Conservation (phyloP, 1,140 invertebrate species). For the Caenorhabditis briggsae region DNA sequence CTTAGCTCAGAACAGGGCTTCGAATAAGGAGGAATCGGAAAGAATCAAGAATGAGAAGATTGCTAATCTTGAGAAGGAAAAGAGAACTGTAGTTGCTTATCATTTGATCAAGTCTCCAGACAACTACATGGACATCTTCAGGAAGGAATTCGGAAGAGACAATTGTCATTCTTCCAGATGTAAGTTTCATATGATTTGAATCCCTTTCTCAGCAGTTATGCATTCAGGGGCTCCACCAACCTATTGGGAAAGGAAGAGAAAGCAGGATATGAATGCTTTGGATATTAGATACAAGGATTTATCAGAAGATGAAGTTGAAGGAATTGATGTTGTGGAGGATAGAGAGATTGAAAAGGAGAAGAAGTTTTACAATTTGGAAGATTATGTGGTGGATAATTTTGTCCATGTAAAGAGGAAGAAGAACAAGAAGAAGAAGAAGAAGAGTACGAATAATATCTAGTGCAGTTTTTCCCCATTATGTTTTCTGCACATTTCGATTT, state of each 20-base stretch:
- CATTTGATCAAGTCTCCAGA: conserved; percentile 29
- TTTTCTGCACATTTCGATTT: neutral
- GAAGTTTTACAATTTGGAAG: conserved; percentile 32
- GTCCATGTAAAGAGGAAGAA: conserved; percentile 14
- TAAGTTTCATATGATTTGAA: neutral
- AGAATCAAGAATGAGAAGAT: neutral
- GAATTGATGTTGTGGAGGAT: neutral
- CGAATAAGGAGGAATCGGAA: conserved; percentile 8
- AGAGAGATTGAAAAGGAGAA: neutral
- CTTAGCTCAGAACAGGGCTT: neutral
- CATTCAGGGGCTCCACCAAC: neutral
- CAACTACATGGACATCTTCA: conserved; percentile 7
- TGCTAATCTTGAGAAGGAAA: neutral
- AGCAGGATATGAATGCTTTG: neutral
- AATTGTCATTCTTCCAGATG: neutral
- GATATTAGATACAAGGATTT: conserved; percentile 7
- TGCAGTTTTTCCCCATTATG: neutral
- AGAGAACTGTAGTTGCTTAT: conserved; percentile 35
- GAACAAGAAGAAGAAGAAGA: neutral
- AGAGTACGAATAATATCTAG: neutral
- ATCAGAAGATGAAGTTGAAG: neutral
- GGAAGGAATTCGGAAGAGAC: conserved; percentile 5
- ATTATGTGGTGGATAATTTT: conserved; percentile 8
- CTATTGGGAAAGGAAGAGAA: conserved; percentile 8
- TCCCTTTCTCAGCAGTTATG: too few species aligned